phyloP scores from a whole-genome alignment of 2,113 vertebrate species.

The Rallus limicola region DNA sequence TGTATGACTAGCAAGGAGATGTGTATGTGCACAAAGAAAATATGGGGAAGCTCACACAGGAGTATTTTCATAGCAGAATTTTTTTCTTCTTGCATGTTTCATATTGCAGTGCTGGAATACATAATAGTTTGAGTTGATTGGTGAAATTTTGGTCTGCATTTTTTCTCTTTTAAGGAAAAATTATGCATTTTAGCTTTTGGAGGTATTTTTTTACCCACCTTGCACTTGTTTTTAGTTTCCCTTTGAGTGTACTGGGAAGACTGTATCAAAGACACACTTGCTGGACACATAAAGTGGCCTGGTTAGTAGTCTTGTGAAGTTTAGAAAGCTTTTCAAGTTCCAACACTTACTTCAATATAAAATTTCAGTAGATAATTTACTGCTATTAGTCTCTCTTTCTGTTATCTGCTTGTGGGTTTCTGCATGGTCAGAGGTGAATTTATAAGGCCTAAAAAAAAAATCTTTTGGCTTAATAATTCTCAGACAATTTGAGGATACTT shows the following conservation, averaged over 20 bases:
- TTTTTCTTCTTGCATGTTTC: neutral
- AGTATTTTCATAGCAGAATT: neutral
- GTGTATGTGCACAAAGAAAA: neutral
- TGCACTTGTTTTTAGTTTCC: neutral
- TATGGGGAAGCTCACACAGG: neutral
- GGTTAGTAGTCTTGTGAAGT: neutral
- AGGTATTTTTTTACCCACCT: neutral
- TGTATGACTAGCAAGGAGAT: neutral
- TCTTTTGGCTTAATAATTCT: neutral
- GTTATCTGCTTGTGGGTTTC: neutral
- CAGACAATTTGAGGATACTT: neutral
- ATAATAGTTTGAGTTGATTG: neutral
- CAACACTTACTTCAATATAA: neutral
- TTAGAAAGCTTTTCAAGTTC: neutral
- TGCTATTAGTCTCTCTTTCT: neutral
- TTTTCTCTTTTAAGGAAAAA: neutral
- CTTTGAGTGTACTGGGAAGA: neutral
- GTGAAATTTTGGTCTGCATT: neutral
- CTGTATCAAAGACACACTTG: neutral
- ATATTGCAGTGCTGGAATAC: neutral
- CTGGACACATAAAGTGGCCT: neutral
- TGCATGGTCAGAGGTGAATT: neutral
- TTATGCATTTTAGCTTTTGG: neutral
- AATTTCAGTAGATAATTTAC: neutral
- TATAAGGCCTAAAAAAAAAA: neutral